Base-by-base conservation (phyloP, 1,140 invertebrate genomes). In the Ephestia elutella region DNA sequence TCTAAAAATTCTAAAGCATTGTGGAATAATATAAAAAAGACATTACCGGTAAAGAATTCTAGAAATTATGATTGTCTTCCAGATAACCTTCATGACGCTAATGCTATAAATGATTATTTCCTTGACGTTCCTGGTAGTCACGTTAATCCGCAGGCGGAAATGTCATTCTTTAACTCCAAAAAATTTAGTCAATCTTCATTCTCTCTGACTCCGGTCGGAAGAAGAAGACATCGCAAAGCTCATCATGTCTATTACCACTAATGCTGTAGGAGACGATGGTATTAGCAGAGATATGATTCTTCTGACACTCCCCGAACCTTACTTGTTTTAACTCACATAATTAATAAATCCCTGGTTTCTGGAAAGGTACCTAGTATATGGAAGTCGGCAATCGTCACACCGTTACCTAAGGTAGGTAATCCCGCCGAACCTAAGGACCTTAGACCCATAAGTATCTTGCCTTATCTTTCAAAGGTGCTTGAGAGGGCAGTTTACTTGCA, bases 21-120 rank as follows among this genome's bases (percentile, higher is more conserved):
- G 20, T 64, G 62, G 62, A 50, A 59, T 11, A 56, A 53, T 49
- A 32, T 63, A 17, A 63, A 63, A 56, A 56, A 25, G 8, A 56
- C 35, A 48, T 10, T 32, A 32, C 30, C 7, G 30, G 38, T 56
- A 21, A 35, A n/a, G 15, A 48, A 56, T 48, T 56, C 38, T 49
- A 48, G 15, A 18, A 49, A 55, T 25, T 18, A 49, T 18, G 21
- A 54, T n/a, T 17, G 18, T 13, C 51, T 60, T 38, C 51, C 58
- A 9, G 20, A n/a, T 13, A n/a, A 54, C 17, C n/a, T 60, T 1
- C 25, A 20, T 30, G 44, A 60, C 8, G 50, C 58, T 49, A 53
- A 60, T 32, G 28, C 48, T 2, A 54, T 60, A 19, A 60, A 55
- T 35, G 44, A 49, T 10, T 44, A 49, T 11, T 60, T 60, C 54